Evolutionary conservation across 2,888 invertebrate species (phyloP).

Genomic region (Hemaris fuciformis): DNA sequence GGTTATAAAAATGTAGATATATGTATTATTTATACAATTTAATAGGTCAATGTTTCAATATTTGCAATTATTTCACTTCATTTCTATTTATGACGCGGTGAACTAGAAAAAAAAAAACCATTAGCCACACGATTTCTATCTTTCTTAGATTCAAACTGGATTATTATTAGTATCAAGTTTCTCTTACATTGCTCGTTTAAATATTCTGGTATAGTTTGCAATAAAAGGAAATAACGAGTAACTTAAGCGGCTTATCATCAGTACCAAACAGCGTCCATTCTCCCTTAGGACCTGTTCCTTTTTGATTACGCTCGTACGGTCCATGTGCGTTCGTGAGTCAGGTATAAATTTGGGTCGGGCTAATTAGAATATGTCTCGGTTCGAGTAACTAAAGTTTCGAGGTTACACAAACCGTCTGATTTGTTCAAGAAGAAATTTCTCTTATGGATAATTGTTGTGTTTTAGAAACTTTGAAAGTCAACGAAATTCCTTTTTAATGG

Average conservation of each 20-base stretch:
- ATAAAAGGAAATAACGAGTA: background rate
- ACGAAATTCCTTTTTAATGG: background rate
- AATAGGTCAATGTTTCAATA: too few species aligned
- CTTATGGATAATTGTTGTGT: background rate
- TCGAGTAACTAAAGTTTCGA: background rate
- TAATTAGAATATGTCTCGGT: background rate
- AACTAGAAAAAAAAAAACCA: too few species aligned
- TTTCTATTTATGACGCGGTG: too few species aligned
- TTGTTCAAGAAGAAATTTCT: background rate
- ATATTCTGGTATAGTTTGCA: background rate
- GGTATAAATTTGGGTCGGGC: background rate
- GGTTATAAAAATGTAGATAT: too few species aligned
- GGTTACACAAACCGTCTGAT: background rate
- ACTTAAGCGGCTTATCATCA: background rate
- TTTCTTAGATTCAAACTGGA: background rate
- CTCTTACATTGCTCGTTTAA: background rate
- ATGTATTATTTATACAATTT: too few species aligned
- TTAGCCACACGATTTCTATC: too few species aligned
- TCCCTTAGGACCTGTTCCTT: background rate
- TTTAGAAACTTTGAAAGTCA: background rate
- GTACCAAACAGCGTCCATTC: background rate
- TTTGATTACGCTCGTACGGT: background rate
- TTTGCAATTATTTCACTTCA: too few species aligned
- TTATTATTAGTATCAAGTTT: background rate
- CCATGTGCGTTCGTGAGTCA: background rate